Evolutionary conservation across 2,888 invertebrate species (phyloP), one percentile per base, ranked within the genome.

Genomic region (Diaphora mendica): DNA sequence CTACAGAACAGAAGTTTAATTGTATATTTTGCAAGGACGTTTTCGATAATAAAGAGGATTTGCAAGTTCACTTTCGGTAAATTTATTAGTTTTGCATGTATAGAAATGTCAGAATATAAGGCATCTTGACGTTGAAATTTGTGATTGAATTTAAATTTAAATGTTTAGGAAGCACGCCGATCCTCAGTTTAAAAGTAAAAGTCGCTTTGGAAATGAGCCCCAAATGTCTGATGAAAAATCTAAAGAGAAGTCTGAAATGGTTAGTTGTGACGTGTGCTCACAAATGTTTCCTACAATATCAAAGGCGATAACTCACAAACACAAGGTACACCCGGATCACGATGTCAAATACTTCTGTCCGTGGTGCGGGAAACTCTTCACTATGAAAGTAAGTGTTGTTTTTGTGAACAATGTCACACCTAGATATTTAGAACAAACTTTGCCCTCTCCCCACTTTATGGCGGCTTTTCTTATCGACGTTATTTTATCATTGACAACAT

Each of bases 291-390:
- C 96, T 3, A 95, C 96, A 1, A 96, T 96, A 85, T 96, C 97
- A 2, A 96, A 96, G 77, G 97, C 97, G 8, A 97, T 97, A 82
- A 96, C 97, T 83, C 97, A 97, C 92, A 97, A 97, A 89, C 97
- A 97, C 88, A 96, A 96, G 86, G 94, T 96, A 79, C 97, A 97
- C 92, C 96, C 96, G 2, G 96, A 96, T 77, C 96, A 96, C 86
- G 96, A 96, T 67, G 94, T 96, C 35, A 97, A 97, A 87, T 96
- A 97, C 89, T 97, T 96, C 88, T 97, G 97, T 78, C 96, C 96
- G 42, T 96, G 96, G 92, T 97, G 97, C 88, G 97, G 97, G 15
- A 97, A 96, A 94, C 96, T 97, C 72, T 97, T 97, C 88, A 97
- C 97, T 17, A 92, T 97, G 87, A 97, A 97, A 95, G 96, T 96